phyloP scores from a whole-genome alignment of 2,113 vertebrate species.

The Malaclemys terrapin region DNA sequence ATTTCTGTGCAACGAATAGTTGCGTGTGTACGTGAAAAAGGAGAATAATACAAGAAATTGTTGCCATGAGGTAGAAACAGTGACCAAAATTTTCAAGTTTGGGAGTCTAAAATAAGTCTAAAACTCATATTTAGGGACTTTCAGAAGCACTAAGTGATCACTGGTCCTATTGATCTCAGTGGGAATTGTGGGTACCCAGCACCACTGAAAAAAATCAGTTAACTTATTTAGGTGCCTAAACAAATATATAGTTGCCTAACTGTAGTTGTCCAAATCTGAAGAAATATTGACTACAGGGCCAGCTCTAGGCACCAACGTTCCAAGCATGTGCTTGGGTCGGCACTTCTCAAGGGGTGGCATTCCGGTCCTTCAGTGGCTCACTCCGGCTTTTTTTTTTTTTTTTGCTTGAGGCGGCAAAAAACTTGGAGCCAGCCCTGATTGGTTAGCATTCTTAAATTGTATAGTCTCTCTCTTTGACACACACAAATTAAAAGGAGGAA shows the following conservation, averaged over 20 bases:
- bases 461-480: background rate
- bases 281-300: background rate
- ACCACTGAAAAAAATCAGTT: background rate
- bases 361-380: too few relatives aligned
- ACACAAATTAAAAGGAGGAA: background rate
- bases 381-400: too few relatives aligned
- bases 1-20: background rate
- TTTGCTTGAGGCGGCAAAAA: too few relatives aligned
- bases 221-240: slow-evolving; percentile 33
- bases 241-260: background rate
- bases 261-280: slow-evolving; percentile 6
- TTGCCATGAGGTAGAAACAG: background rate
- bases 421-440: background rate
- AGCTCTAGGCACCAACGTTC: too few relatives aligned
- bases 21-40: background rate
- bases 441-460: background rate
- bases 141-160: slow-evolving; percentile 19
- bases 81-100: slow-evolving; percentile 13
- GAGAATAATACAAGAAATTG: background rate
- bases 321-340: too few relatives aligned
- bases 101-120: slow-evolving; percentile 48
- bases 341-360: too few relatives aligned
- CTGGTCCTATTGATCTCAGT: background rate
- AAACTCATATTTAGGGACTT: slow-evolving; percentile 24
- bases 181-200: background rate